phyloP scores from a whole-genome alignment of 2,797 vertebrate species.

The Lemur catta region DNA sequence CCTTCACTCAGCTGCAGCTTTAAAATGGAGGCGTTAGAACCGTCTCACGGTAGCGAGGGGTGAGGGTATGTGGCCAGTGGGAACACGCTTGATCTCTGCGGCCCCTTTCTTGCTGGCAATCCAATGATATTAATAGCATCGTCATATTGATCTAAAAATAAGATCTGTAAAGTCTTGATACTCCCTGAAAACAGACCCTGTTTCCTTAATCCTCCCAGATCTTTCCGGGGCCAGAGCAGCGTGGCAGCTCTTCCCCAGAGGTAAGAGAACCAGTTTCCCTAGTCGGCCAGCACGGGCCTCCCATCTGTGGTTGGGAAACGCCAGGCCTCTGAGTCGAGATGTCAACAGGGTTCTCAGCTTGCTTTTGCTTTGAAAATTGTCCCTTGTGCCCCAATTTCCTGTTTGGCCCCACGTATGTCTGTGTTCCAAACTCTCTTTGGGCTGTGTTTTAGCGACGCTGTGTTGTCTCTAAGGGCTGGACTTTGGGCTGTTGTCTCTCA shows the following conservation, averaged over 20 bases:
- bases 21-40: neutral
- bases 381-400: neutral
- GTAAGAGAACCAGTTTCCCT: accelerated
- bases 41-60: neutral
- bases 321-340: neutral
- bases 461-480: neutral
- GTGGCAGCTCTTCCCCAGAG: neutral
- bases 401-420: accelerated
- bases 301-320: accelerated
- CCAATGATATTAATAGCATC: neutral
- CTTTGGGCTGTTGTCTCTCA: accelerated
- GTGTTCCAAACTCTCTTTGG: neutral
- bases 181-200: neutral
- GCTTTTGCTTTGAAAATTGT: neutral
- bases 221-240: neutral
- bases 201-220: neutral
- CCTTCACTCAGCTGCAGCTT: neutral
- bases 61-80: neutral
- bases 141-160: neutral
- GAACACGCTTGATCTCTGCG: neutral
- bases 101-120: neutral
- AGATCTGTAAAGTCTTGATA: neutral
- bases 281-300: neutral
- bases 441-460: neutral
- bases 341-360: accelerated